These are phyloP conservation scores for Marcusenius ussheri DNA, from an alignment of 2,113 vertebrate genomes.

Conservation along the genomic window DNA sequence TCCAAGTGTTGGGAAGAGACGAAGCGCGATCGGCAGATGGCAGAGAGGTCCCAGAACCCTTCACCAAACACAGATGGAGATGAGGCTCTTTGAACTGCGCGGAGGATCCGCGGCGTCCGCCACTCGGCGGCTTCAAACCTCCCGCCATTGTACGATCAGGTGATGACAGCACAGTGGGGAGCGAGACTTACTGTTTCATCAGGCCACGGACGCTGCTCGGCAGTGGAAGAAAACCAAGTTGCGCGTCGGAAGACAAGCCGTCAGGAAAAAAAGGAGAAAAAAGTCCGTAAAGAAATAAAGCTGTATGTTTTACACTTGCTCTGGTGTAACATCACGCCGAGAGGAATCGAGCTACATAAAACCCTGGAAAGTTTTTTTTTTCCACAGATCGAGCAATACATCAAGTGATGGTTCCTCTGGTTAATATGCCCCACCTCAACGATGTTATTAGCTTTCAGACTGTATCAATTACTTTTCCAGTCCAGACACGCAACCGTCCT, in stretches of 20 bases:
- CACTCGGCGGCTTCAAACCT: slow-evolving; percentile 29
- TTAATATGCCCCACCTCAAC: background rate
- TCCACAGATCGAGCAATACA: background rate
- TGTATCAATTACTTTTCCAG: background rate
- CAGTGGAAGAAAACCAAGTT: background rate
- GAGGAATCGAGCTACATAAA: slow-evolving; percentile 1
- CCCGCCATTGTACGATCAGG: slow-evolving; percentile 63
- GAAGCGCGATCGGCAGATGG: slow-evolving; percentile 92
- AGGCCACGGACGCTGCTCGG: background rate
- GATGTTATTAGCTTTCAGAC: background rate
- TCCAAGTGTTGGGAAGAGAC: slow-evolving; percentile 81
- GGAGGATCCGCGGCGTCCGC: background rate
- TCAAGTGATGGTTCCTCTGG: background rate
- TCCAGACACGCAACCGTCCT: background rate
- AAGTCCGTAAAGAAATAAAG: background rate
- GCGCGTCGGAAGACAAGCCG: background rate
- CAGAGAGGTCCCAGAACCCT: slow-evolving; percentile 71
- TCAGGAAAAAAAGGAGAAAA: background rate
- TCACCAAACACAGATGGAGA: slow-evolving; percentile 79
- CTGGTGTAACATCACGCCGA: background rate
- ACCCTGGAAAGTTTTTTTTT: background rate
- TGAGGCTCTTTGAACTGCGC: slow-evolving; percentile 67
- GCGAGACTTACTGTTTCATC: slow-evolving; percentile 4
- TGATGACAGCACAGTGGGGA: slow-evolving; percentile 49
- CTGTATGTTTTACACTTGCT: background rate